Conservation (phyloP, 2,888 invertebrate genomes). For the Cheilosia variabilis region DNA sequence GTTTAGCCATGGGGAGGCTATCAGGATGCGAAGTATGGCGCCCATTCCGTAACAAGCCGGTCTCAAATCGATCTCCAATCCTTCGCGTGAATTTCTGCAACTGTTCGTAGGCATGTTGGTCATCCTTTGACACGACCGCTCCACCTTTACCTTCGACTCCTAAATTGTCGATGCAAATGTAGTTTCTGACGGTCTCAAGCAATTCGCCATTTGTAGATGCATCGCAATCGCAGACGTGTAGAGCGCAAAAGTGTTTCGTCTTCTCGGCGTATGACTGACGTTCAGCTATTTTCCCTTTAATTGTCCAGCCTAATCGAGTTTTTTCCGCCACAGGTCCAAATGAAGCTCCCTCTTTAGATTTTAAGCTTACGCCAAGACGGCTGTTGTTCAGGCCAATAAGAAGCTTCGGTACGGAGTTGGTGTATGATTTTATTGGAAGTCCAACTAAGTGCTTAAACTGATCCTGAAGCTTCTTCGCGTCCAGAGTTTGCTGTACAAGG, state of each 20-base stretch:
- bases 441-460: constrained; percentile 36
- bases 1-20: no score
- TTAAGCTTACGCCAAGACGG: constrained; percentile 32
- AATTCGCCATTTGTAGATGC: constrained; percentile 25
- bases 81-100: constrained; percentile 1
- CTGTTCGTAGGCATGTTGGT: constrained; percentile 5
- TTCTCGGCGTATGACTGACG: no score
- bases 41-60: neutral
- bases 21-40: no score
- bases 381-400: constrained; percentile 64
- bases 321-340: neutral
- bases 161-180: constrained; percentile 66
- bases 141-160: constrained; percentile 23
- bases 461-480: neutral
- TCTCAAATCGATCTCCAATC: constrained; percentile 18
- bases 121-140: constrained; percentile 1
- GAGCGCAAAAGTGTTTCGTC: no score
- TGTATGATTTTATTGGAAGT: constrained; percentile 3
- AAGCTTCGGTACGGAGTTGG: constrained; percentile 47
- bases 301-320: no score
- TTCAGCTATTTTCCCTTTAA: no score
- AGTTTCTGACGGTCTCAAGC: constrained; percentile 23
- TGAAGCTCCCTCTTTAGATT: constrained; percentile 8
- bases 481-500: neutral
- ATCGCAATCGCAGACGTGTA: constrained; percentile 10